Evolutionary conservation across 2,888 invertebrate genomes (phyloP), one percentile per base, ranked within the genome.

Genomic region (Gymnocheta viridis): DNA sequence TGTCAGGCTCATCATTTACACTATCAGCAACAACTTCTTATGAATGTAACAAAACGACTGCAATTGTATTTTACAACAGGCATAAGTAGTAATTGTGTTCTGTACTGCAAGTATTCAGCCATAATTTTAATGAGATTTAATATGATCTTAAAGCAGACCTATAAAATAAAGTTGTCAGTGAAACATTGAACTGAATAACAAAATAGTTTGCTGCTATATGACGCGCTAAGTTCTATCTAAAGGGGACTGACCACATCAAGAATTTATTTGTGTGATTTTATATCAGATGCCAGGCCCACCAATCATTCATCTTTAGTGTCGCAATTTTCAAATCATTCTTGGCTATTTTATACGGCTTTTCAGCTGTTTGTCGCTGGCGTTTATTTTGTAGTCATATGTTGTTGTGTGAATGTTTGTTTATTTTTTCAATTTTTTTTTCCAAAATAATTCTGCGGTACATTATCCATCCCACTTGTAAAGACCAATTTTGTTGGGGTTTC

Each of bases 301-400:
- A 64, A 60, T 72, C 70, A 72, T 77, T 77, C 83, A 80, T 67
- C 54, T 49, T 49, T 72, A 78, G 77, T 73, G 51, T 62, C 62
- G 56, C 84, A 84, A 54, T 84, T 76, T 77, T 54, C 27, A 44
- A 67, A 79, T 72, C 19, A 54, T 62, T 17, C 54, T 70, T 6
- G 17, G 19, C 12, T 54, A 0, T 27, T 49, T 47, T 19, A n/a
- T n/a, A n/a, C n/a, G 22, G 24, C 38, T 27, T 60, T 29, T 51
- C 22, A 54, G 0, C 49, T 49, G 6, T 17, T 44, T 69, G 56
- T 49, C 60, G 14, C 24, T 66, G 35, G 29, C 73, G 17, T 47
- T 60, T 60, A 6, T 74, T 51, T 49, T 32, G 44, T 62, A 74
- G 54, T 67, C 60, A 35, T 51, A 19, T 51, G 73, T 29, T 51